Evolutionary conservation across 2,113 vertebrate genomes (phyloP), one percentile per base, ranked within the genome.

Genomic region (Megaleporinus macrocephalus): DNA sequence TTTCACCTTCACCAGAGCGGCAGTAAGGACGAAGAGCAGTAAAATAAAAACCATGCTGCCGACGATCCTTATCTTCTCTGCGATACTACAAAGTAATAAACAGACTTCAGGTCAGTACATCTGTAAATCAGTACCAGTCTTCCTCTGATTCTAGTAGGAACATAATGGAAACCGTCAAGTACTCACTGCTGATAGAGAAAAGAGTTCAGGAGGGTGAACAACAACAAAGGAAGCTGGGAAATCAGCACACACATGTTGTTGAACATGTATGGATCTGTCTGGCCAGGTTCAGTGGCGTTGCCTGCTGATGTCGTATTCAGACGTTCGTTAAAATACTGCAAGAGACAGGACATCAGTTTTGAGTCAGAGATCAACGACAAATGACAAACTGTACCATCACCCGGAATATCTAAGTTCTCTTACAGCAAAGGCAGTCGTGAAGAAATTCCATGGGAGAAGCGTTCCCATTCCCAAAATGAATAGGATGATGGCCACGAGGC

Each of bases 361-460:
- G 1, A 62, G 33, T 61, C 15, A 16, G 12, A 26, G 27, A 4
- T 44, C 27, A 24, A 73, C 0, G 14, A 6, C 20, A 27, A 79
- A 36, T 9, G 41, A 36, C 6, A 6, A 4, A 29, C 10, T 12
- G 29, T 12, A 55, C 14, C 11, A 51, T 9, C 30, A 59, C 41
- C 0, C 26, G 41, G 4, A 36, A 65, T 29, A 66, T 33, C 51
- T 0, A 14, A 36, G 57, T 0, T 36, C 12, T 22, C 93, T 92
- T 90, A 98, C 97, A 94, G 85, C 29, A 5, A 95, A 92, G 49
- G 97, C 96, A 0, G 95, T 98, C 90, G 97, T 95, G 90, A 98
- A 98, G 91, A 98, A 98, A 89, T 96, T 98, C 97, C 97, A 98
- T 33, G 97, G 97, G 76, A 98, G 92, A 73, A 98, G 90, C 0